Conservation (phyloP, 2,888 invertebrate genomes). For the Doris montereyensis region DNA sequence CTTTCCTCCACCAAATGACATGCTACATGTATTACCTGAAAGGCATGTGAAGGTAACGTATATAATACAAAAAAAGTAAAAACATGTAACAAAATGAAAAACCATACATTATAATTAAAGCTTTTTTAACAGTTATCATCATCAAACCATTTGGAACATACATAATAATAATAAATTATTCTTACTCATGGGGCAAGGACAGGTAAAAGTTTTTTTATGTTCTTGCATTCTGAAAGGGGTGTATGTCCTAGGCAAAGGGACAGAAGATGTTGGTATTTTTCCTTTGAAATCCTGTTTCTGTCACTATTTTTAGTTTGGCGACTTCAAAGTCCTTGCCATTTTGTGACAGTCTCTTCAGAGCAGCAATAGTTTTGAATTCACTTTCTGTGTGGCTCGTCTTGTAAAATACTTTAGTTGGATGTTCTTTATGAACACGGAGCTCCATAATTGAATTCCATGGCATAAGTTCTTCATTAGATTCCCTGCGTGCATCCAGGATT, state of each 20-base stretch:
- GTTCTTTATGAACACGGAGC: not conserved
- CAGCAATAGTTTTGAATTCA: not conserved
- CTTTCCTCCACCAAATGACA: no score
- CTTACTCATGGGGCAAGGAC: constrained; percentile 1
- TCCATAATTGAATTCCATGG: not conserved
- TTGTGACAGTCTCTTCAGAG: not conserved
- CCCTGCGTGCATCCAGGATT: not conserved
- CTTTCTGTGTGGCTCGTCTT: constrained; percentile 3
- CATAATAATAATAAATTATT: no score
- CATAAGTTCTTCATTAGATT: not conserved
- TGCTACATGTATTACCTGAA: no score
- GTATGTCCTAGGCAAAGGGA: not conserved
- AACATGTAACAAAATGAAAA: no score
- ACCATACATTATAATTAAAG: no score
- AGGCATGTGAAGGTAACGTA: no score
- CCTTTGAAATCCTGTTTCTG: not conserved
- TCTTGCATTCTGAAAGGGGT: not conserved
- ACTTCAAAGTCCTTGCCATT: not conserved
- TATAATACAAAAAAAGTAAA: no score
- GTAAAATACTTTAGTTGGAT: not conserved
- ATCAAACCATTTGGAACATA: no score
- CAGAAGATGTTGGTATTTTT: not conserved
- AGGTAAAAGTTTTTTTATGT: not conserved
- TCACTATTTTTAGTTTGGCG: not conserved
- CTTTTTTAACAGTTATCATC: no score